Conservation (phyloP, 2,888 invertebrate genomes). For the Drosophila phalerata region DNA sequence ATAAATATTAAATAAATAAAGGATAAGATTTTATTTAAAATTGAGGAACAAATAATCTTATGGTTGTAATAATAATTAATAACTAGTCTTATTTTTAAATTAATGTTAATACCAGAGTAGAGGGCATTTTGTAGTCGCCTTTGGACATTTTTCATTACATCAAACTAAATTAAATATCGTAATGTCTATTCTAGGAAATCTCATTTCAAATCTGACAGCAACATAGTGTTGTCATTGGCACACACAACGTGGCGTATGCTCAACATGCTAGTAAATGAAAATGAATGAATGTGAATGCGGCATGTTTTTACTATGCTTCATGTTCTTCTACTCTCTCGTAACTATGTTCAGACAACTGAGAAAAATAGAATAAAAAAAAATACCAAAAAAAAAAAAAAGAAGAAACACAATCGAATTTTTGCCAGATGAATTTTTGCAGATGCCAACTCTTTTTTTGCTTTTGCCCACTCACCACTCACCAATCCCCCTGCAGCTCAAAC, state of each 20-base stretch:
- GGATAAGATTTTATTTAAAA: neutral
- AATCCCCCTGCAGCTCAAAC: neutral
- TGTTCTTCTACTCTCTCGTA: slow-evolving; percentile 22
- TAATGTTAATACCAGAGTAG: neutral
- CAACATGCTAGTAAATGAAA: slow-evolving; percentile 69
- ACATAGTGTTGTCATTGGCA: slow-evolving; percentile 61
- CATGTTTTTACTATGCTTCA: slow-evolving; percentile 56
- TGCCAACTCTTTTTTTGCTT: slow-evolving; percentile 46
- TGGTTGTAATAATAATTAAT: no score
- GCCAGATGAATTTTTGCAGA: slow-evolving; percentile 66
- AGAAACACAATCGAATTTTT: slow-evolving; percentile 64
- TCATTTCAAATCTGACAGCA: slow-evolving; percentile 44
- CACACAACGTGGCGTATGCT: slow-evolving; percentile 49
- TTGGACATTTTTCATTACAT: slow-evolving; percentile 10
- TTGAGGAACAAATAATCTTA: no score
- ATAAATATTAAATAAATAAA: neutral
- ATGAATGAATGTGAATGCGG: slow-evolving; percentile 66
- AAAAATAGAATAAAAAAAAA: slow-evolving; percentile 11
- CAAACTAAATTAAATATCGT: slow-evolving; percentile 44
- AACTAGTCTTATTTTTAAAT: no score
- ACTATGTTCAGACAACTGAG: slow-evolving; percentile 40
- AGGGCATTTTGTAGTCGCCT: neutral
- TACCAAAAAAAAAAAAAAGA: slow-evolving; percentile 11
- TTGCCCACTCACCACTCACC: slow-evolving; percentile 2
- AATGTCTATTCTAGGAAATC: slow-evolving; percentile 39